Evolutionary conservation across 1,140 invertebrate genomes (phyloP), one percentile per base, ranked within the genome.

Genomic region (Calosoma granatense): DNA sequence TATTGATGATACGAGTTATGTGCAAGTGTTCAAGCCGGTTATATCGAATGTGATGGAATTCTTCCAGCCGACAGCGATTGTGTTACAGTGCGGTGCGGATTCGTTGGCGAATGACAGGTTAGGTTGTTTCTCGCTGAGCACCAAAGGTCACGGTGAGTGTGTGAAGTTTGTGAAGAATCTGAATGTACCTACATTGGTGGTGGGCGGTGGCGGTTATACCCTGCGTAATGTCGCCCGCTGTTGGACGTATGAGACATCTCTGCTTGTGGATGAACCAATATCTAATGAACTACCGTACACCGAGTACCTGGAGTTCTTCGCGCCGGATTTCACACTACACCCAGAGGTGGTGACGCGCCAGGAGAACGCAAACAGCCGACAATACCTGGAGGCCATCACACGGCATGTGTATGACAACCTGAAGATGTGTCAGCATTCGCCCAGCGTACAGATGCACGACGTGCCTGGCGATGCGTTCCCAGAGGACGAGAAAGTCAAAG

Each of bases 231-330:
- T 99, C 0, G 96, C 97, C 0, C 78, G 97, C 43, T 98, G 95
- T 71, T 99, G 97, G 97, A 97, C 97, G 0, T 97, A 98, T 64
- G 97, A 99, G 74, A 99, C 97, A 0, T 96, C 94, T 0, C 74
- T 99, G 1, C 74, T 97, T 0, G 81, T 95, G 0, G 92, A 96
- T 66, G 88, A 95, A 66, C 82, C 86, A 43, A 94, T 98, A 22
- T 88, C 85, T 30, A 94, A 94, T 67, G 92, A 97, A 67, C 74
- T 97, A 22, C 94, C 94, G 0, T 92, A 93, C 64, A 93, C 86
- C 6, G 93, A 97, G 70, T 98, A 97, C 68, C 80, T 94, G 26
- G 93, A 97, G 67, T 97, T 94, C 67, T 98, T 98, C 70, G 91
- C 89, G 20, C 94, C 94, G 0, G 94, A 98, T 71, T 97, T 96